Conservation (phyloP, 2,113 vertebrate species). For the Phocoena phocoena region DNA sequence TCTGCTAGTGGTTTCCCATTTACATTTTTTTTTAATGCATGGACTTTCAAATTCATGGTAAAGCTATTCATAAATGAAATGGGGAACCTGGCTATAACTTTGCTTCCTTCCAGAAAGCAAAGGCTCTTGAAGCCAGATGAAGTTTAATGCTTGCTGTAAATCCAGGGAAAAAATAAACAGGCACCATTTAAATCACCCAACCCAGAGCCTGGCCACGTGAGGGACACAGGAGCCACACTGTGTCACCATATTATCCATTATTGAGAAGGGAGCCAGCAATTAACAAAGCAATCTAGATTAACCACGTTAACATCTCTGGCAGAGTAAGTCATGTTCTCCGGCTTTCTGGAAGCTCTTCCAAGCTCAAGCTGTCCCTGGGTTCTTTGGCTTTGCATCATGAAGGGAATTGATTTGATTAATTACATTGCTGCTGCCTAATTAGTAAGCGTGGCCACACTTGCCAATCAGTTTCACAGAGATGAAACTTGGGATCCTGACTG, state of each 20-base stretch:
- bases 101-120: constrained; percentile 52
- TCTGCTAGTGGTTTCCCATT: constrained; percentile 41
- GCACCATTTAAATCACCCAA: background rate
- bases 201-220: background rate
- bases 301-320: constrained; percentile 10
- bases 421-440: constrained; percentile 55
- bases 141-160: constrained; percentile 54
- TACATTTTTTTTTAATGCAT: constrained; percentile 37
- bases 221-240: background rate
- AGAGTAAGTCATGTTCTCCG: background rate
- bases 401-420: constrained; percentile 70
- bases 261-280: constrained; percentile 49
- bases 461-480: constrained; percentile 57
- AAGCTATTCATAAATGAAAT: constrained; percentile 61
- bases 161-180: constrained; percentile 65
- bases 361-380: constrained; percentile 40
- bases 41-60: constrained; percentile 40
- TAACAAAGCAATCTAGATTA: constrained; percentile 49
- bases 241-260: background rate
- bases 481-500: constrained; percentile 55
- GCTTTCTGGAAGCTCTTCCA: constrained; percentile 48
- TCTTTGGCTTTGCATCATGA: constrained; percentile 48
- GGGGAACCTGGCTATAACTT: constrained; percentile 3
- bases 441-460: constrained; percentile 53
- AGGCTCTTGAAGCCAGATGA: constrained; percentile 43